Percentiles rank a stretch among this genome's conserved stretches.
These are phyloP conservation scores for Mungos mungo DNA, from an alignment of 2,113 vertebrate species.

Conservation along the genomic window DNA sequence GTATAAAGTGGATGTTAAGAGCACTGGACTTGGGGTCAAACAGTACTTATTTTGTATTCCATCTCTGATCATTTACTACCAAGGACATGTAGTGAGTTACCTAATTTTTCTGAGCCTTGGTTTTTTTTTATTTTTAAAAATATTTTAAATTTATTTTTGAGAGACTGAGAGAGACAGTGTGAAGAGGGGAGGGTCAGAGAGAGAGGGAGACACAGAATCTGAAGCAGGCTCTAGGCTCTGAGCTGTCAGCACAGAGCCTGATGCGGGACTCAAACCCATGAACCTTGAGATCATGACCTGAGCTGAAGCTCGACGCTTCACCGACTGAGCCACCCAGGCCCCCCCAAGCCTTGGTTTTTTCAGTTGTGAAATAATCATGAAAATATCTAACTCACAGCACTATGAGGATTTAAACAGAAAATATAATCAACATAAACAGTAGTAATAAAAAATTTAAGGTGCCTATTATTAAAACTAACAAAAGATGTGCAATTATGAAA, in stretches of 20 bases:
- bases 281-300: too few relatives aligned
- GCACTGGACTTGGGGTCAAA: too few relatives aligned
- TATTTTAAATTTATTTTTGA: too few relatives aligned
- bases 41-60: neutral
- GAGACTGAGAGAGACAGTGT: too few relatives aligned
- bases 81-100: neutral
- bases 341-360: neutral
- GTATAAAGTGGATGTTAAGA: neutral
- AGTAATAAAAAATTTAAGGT: neutral
- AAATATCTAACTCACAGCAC: neutral
- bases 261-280: too few relatives aligned
- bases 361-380: neutral
- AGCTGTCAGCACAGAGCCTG: too few relatives aligned
- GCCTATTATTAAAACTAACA: neutral
- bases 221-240: too few relatives aligned
- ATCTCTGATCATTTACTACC: neutral
- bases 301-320: too few relatives aligned
- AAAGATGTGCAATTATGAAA: neutral
- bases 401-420: constrained; percentile 13
- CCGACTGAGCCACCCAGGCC: too few relatives aligned
- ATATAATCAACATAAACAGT: neutral
- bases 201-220: too few relatives aligned
- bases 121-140: neutral
- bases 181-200: too few relatives aligned
- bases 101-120: neutral